Evolutionary conservation across 37 sponge, comb jelly and placozoan species (phyloP), one percentile per base, ranked within the genome.

Genomic region (Corticium candelabrum): DNA sequence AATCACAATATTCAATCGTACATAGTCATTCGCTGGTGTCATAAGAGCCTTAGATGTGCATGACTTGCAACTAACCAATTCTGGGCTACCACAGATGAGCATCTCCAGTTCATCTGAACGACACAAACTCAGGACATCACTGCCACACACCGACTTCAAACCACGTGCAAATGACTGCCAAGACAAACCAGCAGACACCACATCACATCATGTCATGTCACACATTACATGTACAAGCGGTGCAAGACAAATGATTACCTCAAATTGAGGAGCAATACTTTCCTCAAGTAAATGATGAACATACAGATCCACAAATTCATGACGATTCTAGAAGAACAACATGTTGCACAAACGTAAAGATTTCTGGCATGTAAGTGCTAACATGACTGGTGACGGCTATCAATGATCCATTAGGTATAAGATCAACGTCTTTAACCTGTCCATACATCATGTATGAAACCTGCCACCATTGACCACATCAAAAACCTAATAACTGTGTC

Each of bases 211-310:
- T n/a, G n/a, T n/a, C n/a, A n/a, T n/a, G n/a, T n/a, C n/a, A n/a
- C n/a, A n/a, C n/a, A n/a, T n/a, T n/a, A n/a, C n/a, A n/a, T n/a
- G n/a, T n/a, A n/a, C n/a, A n/a, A n/a, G n/a, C n/a, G n/a, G n/a
- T n/a, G n/a, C n/a, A n/a, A 21, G 21, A 27, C 21, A 56, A 27
- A 56, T 27, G 21, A 56, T 27, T 72, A 72, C 74, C 29, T 72
- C 36, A 72, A n/a, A 72, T 32, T 72, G 74, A 36, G 33, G 33
- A 15, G 33, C 74, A 72, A 72, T 72, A 27, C 74, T 72, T 15
- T 72, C 37, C 15, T 27, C 74, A 36, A 72, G 37, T 27, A 72
- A 72, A 72, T 72, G 74, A 15, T 72, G 74, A 72, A 72, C 37
- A 27, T 72, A 72, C 37, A 72, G 21, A 72, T 72, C 37, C 11